A percentile compares a stretch with the other conserved stretches of the same genome.
Conservation (phyloP, 2,113 vertebrate species). For the Fukomys damarensis region DNA sequence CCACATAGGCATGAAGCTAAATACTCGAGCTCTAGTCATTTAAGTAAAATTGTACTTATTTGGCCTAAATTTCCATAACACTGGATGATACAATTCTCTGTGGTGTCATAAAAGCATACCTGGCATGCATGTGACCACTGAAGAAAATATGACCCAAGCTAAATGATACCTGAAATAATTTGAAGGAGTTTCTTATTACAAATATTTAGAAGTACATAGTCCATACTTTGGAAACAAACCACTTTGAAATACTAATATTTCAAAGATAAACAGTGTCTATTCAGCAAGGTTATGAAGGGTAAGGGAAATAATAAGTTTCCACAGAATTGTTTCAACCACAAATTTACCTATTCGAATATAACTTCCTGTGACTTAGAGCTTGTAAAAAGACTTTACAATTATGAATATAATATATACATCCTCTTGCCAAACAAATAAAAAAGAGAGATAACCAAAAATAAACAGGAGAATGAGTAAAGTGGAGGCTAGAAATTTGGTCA, state of each 20-base stretch:
- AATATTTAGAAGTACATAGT: slow-evolving; percentile 21
- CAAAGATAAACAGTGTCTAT: background rate
- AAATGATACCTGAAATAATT: slow-evolving; percentile 30
- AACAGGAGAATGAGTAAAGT: background rate
- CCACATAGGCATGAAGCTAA: background rate
- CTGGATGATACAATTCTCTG: background rate
- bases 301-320: background rate
- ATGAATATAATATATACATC: background rate
- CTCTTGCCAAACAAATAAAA: background rate
- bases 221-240: background rate
- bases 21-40: background rate
- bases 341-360: background rate
- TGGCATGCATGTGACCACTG: background rate
- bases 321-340: slow-evolving; percentile 16
- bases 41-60: slow-evolving; percentile 11
- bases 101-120: background rate
- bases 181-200: background rate
- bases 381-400: background rate
- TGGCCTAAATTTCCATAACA: background rate
- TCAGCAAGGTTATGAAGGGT: background rate
- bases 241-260: slow-evolving; percentile 31
- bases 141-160: slow-evolving; percentile 10
- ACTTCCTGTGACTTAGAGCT: background rate
- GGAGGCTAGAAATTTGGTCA: background rate
- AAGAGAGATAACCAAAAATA: background rate